Base-by-base conservation (phyloP, 2,797 vertebrate species). In the Clarias laeviceps region DNA sequence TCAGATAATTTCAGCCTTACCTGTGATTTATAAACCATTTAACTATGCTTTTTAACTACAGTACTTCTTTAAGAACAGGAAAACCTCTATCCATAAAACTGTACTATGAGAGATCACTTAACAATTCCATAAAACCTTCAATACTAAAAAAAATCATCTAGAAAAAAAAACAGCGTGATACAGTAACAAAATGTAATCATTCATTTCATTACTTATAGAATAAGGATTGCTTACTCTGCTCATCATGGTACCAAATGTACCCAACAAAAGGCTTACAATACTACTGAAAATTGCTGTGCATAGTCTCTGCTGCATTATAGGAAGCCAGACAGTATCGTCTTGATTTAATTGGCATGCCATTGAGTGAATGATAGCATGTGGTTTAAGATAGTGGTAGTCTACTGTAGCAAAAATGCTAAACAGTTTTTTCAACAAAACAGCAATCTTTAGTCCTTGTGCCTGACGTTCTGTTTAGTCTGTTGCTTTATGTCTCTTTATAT, bases 1-100 rank as follows among this genome's bases (percentile, higher is more conserved):
- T 86, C 68, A 87, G 83, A 56, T 84, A 74, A 74, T 74, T 86
- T 84, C 15, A 87, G 83, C 68, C 56, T 86, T 82, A 82, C 86
- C 50, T 82, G 37, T 81, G 74, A 82, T 84, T 82, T 85, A 89
- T 56, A 14, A 14, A 80, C 79, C 57, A 66, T 83, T 64, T 65
- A 80, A 86, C 83, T 86, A 86, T 83, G 66, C 68, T 24, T 74
- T 87, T n/a, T n/a, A n/a, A n/a, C n/a, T n/a, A n/a, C n/a, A n/a
- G n/a, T 83, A 81, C 40, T 8, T 68, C 40, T 50, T 54, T 29
- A 68, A 20, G 64, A 80, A n/a, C 17, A 54, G 40, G 40, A 78
- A 79, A 81, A 81, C 27, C 66, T 66, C 64, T 32, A 54, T 37
- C 61, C 54, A 87, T 84, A 85, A 80, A 24, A 20, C 9, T 17